Base-by-base conservation (phyloP, 2,797 vertebrate species). In the Chaenodraco wilsoni region DNA sequence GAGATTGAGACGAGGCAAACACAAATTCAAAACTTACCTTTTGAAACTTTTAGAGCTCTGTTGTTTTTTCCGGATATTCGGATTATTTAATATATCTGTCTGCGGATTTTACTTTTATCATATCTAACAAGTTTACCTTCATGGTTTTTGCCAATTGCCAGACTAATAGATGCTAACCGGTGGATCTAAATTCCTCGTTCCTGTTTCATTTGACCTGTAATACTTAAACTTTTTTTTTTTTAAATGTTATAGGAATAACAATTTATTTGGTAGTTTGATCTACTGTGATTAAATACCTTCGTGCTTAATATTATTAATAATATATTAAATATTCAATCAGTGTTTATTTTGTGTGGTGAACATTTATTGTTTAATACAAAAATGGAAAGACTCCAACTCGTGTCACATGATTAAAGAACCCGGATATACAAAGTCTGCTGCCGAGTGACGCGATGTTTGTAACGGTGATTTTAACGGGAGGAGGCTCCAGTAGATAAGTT, bases 381-480 rank as follows among this genome's bases (percentile, higher is more conserved):
- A 27, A 41, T 13, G 43, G 45, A 19, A 40, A 9, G 1, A 62
- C 40, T 11, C 56, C 69, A 75, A 59, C n/a, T 72, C 59, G 9
- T 11, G 74, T 93, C 91, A 93, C 89, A 4, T 90, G 84, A 75
- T 14, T 54, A 1, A 40, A 19, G 61, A 79, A 69, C 88, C 92
- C 92, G 93, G 93, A 95, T 92, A 72, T 78, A 84, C 52, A 83
- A 49, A 17, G 43, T 65, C 5, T 50, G 79, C 61, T 16, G 78
- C 59, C 14, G 49, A 63, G 64, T 77, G 71, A 76, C 81, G 59
- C 48, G 64, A 63, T 5, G 33, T 21, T 13, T 21, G 19, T 13
- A 12, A 21, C 19, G 9, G 5, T 65, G 66, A 16, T 80, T 68
- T 81, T 63, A 67, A 78, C 64, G 63, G 45, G 27, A 80, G n/a